Evolutionary conservation across 2,797 vertebrate genomes (phyloP).

Genomic region (Hoplostethus mediterraneus): DNA sequence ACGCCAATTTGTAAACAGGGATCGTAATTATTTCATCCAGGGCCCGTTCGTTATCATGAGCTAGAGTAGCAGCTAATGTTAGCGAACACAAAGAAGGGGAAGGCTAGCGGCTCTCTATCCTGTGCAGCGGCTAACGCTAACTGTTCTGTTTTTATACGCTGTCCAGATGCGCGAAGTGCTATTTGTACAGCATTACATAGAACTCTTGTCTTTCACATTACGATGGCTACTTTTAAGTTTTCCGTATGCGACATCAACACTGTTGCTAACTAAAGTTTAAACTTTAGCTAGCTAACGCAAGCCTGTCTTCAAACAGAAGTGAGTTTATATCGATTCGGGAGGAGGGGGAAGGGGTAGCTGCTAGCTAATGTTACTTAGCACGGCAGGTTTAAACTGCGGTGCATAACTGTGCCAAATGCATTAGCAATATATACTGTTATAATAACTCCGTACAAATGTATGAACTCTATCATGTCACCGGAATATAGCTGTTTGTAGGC

Average conservation of each 20-base stretch:
- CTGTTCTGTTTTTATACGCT: conserved; percentile 45
- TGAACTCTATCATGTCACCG: background rate
- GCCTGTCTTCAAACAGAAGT: conserved; percentile 13
- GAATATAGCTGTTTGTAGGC: background rate
- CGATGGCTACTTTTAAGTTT: rapidly evolving
- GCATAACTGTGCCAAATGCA: conserved; percentile 43
- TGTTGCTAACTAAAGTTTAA: background rate
- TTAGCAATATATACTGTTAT: conserved; percentile 9
- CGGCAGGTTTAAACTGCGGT: conserved; percentile 64
- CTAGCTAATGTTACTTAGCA: conserved; percentile 52
- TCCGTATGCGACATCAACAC: background rate
- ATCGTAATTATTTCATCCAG: conserved; percentile 59
- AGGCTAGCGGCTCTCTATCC: conserved; percentile 56
- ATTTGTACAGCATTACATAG: background rate
- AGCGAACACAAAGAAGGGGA: conserved; percentile 82
- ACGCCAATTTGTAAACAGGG: conserved; percentile 69
- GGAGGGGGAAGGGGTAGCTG: conserved; percentile 51
- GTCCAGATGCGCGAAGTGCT: conserved; percentile 42
- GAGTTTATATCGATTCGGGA: conserved; percentile 33
- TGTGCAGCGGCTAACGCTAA: conserved; percentile 63
- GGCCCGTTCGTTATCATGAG: conserved; percentile 70
- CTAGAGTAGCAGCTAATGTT: conserved; percentile 65
- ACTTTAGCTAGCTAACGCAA: background rate
- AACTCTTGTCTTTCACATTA: background rate
- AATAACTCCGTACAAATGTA: background rate